Evolutionary conservation across 2,888 invertebrate species (phyloP).

Genomic region (Lasius platythorax): DNA sequence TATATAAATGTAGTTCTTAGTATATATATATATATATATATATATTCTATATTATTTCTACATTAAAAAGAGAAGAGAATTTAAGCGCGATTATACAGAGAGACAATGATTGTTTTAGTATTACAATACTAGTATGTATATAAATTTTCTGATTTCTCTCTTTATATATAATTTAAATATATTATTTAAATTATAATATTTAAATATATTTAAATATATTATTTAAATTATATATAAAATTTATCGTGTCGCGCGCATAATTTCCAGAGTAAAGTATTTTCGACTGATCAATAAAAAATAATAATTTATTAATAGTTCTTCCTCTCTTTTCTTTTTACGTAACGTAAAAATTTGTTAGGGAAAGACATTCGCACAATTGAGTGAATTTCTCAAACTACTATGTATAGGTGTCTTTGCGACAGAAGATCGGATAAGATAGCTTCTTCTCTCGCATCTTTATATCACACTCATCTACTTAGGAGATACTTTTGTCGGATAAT

Average conservation of each 20-base stretch:
- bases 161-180: neutral
- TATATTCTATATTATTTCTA: neutral
- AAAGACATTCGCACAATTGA: neutral
- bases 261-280: neutral
- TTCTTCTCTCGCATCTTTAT: neutral
- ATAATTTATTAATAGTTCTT: neutral
- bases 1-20: neutral
- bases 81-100: neutral
- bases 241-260: neutral
- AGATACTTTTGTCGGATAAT: neutral
- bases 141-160: neutral
- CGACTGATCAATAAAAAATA: neutral
- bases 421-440: neutral
- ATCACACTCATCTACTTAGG: neutral
- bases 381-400: neutral
- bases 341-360: neutral
- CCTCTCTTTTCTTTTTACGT: neutral
- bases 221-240: neutral
- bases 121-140: neutral
- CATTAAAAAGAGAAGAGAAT: neutral
- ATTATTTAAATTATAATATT: conserved; percentile 1
- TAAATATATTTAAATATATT: neutral
- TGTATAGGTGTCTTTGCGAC: neutral
- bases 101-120: neutral
- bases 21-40: no score